A percentile compares a stretch with the other conserved stretches of the same genome.
These are phyloP conservation scores for Druon quercuslanigerum DNA, from an alignment of 1,140 invertebrate genomes.

Conservation along the genomic window DNA sequence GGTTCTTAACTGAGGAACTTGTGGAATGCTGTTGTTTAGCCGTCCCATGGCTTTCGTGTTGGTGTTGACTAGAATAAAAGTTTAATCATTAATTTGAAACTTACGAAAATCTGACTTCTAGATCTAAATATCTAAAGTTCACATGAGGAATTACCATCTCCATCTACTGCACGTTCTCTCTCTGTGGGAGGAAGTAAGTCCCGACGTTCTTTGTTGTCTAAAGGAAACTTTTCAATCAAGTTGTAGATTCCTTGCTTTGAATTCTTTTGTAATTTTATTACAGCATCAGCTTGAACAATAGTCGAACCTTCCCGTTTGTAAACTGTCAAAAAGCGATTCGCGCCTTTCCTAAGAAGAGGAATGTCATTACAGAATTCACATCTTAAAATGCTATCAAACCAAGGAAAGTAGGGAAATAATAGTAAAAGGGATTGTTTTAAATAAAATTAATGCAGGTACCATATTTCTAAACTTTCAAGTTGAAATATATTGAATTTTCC, in stretches of 20 bases:
- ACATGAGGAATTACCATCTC: conserved; percentile 57
- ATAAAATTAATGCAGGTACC: too few species aligned
- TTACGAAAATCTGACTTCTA: background rate
- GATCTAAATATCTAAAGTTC: conserved; percentile 21
- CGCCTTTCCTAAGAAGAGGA: conserved; percentile 78
- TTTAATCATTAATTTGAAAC: conserved; percentile 4
- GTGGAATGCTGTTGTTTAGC: conserved; percentile 79
- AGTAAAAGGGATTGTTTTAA: too few species aligned
- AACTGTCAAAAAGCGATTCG: conserved; percentile 83
- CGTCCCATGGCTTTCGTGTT: conserved; percentile 77
- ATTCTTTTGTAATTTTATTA: conserved; percentile 79
- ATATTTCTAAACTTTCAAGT: too few species aligned
- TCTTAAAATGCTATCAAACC: too few species aligned
- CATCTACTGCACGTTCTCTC: conserved; percentile 65
- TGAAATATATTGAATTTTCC: too few species aligned
- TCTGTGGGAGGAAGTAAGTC: conserved; percentile 79
- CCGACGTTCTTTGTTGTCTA: conserved; percentile 84
- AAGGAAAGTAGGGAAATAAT: too few species aligned
- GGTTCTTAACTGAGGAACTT: conserved; percentile 77
- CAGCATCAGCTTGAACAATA: conserved; percentile 83
- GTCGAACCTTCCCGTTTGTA: conserved; percentile 84
- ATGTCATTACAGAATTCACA: conserved; percentile 24
- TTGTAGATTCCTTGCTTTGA: conserved; percentile 79
- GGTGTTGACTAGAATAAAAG: conserved; percentile 69
- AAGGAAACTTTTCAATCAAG: conserved; percentile 81